phyloP scores from a whole-genome alignment of 2,797 vertebrate species.

The Florisuga fusca region DNA sequence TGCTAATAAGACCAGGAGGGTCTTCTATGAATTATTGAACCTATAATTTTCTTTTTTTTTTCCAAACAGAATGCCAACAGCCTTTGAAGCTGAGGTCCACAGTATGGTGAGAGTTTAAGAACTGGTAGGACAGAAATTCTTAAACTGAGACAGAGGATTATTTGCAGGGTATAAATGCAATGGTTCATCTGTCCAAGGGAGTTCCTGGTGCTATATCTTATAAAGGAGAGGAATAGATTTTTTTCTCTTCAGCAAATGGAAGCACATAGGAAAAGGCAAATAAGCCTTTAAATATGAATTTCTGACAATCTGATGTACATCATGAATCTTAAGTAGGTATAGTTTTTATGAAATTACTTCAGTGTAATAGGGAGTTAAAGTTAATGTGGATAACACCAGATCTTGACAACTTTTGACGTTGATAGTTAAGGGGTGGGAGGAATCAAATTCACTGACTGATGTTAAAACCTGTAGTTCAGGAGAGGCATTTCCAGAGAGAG shows the following conservation, averaged over 20 bases:
- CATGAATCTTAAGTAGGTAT: not conserved
- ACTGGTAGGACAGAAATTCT: not conserved
- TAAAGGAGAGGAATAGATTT: not conserved
- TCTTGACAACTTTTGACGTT: conserved; percentile 22
- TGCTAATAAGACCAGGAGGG: not conserved
- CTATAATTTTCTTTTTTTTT: not conserved
- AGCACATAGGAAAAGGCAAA: not conserved
- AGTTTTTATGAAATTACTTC: conserved; percentile 51
- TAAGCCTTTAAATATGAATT: not conserved
- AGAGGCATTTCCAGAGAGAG: conserved; percentile 40
- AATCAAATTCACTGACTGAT: conserved; percentile 45
- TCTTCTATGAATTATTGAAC: not conserved
- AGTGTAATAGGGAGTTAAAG: conserved; percentile 33
- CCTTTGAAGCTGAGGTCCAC: not conserved
- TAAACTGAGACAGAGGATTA: not conserved
- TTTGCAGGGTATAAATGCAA: not conserved
- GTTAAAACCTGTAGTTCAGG: conserved; percentile 35
- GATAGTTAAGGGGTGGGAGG: conserved; percentile 16
- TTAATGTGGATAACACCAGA: conserved; percentile 24
- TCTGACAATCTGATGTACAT: not conserved
- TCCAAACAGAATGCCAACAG: not conserved
- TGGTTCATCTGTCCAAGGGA: not conserved
- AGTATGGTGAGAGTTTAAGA: not conserved
- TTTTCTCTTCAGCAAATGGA: not conserved
- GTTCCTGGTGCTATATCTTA: not conserved